Conservation (phyloP, 2,888 invertebrate species). For the Drosophila nr. perissopoda region DNA sequence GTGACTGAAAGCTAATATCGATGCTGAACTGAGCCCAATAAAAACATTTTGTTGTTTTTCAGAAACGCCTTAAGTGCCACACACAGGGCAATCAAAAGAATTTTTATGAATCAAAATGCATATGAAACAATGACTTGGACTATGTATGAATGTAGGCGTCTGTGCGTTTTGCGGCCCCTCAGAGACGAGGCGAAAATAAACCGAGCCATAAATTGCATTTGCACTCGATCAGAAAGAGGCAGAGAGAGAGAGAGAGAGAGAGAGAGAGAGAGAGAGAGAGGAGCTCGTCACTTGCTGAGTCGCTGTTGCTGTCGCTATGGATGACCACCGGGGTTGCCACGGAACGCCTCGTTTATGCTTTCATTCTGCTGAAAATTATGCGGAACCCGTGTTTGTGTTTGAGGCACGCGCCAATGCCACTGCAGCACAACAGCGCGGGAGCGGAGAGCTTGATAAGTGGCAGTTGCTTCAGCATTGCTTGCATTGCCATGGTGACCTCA, state of each 20-base stretch:
- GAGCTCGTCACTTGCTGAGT: constrained; percentile 13
- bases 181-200: constrained; percentile 63
- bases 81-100: not conserved
- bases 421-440: constrained; percentile 26
- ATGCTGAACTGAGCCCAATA: constrained; percentile 19
- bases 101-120: constrained; percentile 51
- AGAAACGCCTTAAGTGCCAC: constrained; percentile 21
- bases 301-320: constrained; percentile 25
- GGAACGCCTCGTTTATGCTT: constrained; percentile 75
- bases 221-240: constrained; percentile 13
- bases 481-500: constrained; percentile 76
- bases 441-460: not conserved
- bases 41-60: constrained; percentile 13
- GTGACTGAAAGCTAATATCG: constrained; percentile 5
- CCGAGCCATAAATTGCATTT: constrained; percentile 65
- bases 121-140: constrained; percentile 49
- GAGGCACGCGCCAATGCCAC: constrained; percentile 70
- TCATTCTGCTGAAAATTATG: constrained; percentile 77
- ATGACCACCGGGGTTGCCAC: constrained; percentile 64
- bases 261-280: not conserved
- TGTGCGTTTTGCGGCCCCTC: constrained; percentile 9
- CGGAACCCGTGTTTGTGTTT: constrained; percentile 74
- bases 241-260: not conserved
- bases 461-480: constrained; percentile 8
- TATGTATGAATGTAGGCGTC: constrained; percentile 17